These are phyloP conservation scores for Amaurobius ferox DNA, from an alignment of 2,888 invertebrate genomes.

Conservation along the genomic window DNA sequence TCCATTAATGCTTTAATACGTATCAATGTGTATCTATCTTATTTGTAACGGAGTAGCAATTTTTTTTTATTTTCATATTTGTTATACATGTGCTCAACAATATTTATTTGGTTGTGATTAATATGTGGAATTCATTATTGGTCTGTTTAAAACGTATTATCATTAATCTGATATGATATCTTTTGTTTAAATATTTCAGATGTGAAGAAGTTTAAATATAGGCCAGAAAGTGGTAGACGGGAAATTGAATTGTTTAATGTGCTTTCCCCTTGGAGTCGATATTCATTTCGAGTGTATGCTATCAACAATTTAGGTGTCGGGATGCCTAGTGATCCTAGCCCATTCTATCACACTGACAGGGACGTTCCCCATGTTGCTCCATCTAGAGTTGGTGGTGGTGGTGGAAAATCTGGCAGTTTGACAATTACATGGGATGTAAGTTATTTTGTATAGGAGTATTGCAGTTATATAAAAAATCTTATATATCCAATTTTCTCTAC, in stretches of 20 bases:
- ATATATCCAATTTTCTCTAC: too few relatives aligned
- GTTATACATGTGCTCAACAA: background rate
- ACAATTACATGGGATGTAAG: slow-evolving; percentile 89
- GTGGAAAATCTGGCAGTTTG: slow-evolving; percentile 95
- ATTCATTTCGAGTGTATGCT: slow-evolving; percentile 93
- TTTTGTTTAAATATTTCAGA: slow-evolving; percentile 26
- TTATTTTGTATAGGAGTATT: too few relatives aligned
- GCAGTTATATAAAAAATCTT: too few relatives aligned
- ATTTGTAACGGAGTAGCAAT: too few relatives aligned
- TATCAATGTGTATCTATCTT: too few relatives aligned
- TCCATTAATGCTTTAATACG: too few relatives aligned
- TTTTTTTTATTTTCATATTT: background rate
- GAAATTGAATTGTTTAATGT: slow-evolving; percentile 73
- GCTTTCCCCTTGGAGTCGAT: slow-evolving; percentile 91
- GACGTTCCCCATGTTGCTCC: slow-evolving; percentile 88
- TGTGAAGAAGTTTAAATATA: slow-evolving; percentile 37
- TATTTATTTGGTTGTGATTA: background rate
- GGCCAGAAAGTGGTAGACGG: slow-evolving; percentile 59
- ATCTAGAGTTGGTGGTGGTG: slow-evolving; percentile 90
- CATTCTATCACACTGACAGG: slow-evolving; percentile 89
- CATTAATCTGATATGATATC: background rate
- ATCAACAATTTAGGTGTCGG: slow-evolving; percentile 90
- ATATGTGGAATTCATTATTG: background rate
- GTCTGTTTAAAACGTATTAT: background rate
- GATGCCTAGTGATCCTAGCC: slow-evolving; percentile 88